phyloP scores from a whole-genome alignment of 1,140 invertebrate species.

The Dreissena rostriformis region DNA sequence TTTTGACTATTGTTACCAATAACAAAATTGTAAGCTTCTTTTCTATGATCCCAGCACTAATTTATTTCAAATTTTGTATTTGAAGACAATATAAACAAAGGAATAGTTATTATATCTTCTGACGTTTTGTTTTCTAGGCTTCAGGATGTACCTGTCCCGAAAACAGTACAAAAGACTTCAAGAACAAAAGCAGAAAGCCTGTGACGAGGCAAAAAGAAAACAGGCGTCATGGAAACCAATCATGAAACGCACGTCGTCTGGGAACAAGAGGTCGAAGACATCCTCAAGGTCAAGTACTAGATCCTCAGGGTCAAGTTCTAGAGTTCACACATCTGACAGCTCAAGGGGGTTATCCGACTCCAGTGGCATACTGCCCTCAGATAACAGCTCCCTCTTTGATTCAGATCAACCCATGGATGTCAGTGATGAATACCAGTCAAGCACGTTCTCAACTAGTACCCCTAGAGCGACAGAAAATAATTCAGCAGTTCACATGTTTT shows the following conservation, averaged over 20 bases:
- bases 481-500: too few relatives aligned
- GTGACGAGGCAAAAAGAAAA: not conserved
- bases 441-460: not conserved
- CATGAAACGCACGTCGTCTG: conserved; percentile 29
- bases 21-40: too few relatives aligned
- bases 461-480: not conserved
- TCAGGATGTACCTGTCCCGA: conserved; percentile 25
- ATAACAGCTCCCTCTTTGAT: not conserved
- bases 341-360: not conserved
- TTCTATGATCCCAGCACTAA: too few relatives aligned
- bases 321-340: not conserved
- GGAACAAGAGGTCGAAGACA: conserved; percentile 5
- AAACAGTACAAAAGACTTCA: not conserved
- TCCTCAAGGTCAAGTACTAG: not conserved
- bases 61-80: too few relatives aligned
- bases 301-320: not conserved
- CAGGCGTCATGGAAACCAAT: conserved; percentile 42
- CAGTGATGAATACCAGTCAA: not conserved
- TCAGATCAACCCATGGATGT: not conserved
- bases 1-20: too few relatives aligned
- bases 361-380: not conserved
- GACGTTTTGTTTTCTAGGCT: conserved; percentile 5
- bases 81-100: too few relatives aligned
- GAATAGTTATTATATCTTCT: too few relatives aligned
- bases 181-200: not conserved